phyloP scores from a whole-genome alignment of 2,113 vertebrate genomes.

The Felis catus region DNA sequence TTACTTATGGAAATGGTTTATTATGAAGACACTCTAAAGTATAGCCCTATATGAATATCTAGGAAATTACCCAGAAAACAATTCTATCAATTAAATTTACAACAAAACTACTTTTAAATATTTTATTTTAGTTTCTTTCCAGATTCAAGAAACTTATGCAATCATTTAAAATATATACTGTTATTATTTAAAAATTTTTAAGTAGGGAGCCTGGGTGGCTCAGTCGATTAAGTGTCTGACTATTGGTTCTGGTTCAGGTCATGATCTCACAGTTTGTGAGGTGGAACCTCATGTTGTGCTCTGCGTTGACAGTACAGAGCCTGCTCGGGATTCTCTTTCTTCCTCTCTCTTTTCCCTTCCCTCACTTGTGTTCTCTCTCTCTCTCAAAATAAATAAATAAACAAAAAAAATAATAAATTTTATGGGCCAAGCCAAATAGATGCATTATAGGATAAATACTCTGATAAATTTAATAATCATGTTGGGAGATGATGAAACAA shows the following conservation, averaged over 20 bases:
- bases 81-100: neutral
- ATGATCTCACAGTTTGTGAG: no score
- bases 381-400: no score
- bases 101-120: neutral
- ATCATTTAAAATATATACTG: neutral
- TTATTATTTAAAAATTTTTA: neutral
- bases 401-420: neutral
- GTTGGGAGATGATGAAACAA: constrained; percentile 34
- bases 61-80: neutral
- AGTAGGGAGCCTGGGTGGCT: no score
- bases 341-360: no score
- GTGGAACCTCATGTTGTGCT: no score
- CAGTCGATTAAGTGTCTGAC: no score
- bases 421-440: neutral
- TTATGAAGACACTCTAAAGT: neutral
- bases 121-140: neutral
- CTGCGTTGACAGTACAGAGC: no score
- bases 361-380: no score
- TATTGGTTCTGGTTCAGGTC: no score
- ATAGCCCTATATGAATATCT: neutral
- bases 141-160: neutral
- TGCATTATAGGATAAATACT: constrained; percentile 7
- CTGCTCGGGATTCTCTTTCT: no score
- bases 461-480: constrained; percentile 52
- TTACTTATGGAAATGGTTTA: neutral